Conservation (phyloP, 2,113 vertebrate species). For the Myanophis thanlyinensis region DNA sequence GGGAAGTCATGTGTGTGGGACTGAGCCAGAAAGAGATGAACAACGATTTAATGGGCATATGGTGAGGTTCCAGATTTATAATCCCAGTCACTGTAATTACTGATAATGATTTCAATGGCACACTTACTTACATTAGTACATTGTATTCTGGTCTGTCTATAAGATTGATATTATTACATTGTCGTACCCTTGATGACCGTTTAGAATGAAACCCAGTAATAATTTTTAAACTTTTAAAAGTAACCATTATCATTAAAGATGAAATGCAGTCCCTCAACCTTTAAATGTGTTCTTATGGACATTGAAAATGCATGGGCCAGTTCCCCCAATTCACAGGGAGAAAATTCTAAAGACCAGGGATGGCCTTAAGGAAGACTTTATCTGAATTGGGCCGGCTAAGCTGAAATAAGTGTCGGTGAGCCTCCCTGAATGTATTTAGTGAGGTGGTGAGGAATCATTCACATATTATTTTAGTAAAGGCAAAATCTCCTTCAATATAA, state of each 20-base stretch:
- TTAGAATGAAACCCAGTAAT: not conserved
- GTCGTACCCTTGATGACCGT: not conserved
- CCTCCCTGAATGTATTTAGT: not conserved
- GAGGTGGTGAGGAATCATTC: not conserved
- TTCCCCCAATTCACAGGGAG: not conserved
- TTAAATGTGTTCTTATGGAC: not conserved
- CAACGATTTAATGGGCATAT: not conserved
- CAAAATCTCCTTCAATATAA: not conserved
- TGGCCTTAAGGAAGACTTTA: not conserved
- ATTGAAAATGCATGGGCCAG: not conserved
- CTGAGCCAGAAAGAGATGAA: not conserved
- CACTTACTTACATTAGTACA: not conserved
- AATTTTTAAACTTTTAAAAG: not conserved
- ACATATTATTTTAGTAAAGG: not conserved
- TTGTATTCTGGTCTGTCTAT: not conserved
- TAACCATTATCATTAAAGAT: not conserved
- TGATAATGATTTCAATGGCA: not conserved
- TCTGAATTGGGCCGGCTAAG: not conserved
- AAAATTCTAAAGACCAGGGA: not conserved
- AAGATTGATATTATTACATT: not conserved
- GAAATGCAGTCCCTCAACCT: not conserved
- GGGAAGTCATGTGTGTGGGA: not conserved
- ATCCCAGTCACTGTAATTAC: not conserved
- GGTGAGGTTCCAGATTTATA: not conserved
- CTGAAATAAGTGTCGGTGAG: not conserved